Evolutionary conservation across 2,888 invertebrate genomes (phyloP).

Genomic region (Caenorhabditis drosophilae): DNA sequence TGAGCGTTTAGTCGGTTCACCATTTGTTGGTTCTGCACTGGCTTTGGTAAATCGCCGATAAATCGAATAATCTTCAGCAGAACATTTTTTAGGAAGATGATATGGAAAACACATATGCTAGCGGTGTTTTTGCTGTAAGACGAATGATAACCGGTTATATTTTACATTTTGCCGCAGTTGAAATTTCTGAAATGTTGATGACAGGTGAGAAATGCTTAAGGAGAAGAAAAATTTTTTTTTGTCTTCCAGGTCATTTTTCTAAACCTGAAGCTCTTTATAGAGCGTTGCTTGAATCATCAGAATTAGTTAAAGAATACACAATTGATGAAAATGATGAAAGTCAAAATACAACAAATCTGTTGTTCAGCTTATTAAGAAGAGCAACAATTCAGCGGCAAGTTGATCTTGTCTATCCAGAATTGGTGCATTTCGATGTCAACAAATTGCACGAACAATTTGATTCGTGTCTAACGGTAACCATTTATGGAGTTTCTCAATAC

Average conservation of each 20-base stretch:
- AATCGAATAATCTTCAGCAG: not conserved
- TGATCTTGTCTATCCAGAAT: slow-evolving; percentile 21
- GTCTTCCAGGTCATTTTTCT: slow-evolving; percentile 29
- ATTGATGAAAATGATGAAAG: slow-evolving; percentile 7
- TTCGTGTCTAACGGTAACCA: slow-evolving; percentile 42
- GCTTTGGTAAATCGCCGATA: not conserved
- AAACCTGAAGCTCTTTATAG: slow-evolving; percentile 41
- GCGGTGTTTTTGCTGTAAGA: slow-evolving; percentile 33
- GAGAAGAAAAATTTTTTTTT: slow-evolving; percentile 3
- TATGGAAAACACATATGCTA: slow-evolving; percentile 16
- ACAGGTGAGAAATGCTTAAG: slow-evolving; percentile 5
- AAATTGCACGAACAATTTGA: slow-evolving; percentile 48
- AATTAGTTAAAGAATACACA: slow-evolving; percentile 14
- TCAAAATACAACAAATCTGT: slow-evolving; percentile 16
- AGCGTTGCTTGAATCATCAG: slow-evolving; percentile 42
- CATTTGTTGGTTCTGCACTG: slow-evolving; percentile 39
- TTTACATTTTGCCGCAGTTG: slow-evolving; percentile 62
- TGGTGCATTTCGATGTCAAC: slow-evolving; percentile 46
- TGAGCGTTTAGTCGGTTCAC: slow-evolving; percentile 45
- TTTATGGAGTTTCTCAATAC: slow-evolving; percentile 57
- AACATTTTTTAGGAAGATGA: slow-evolving; percentile 14
- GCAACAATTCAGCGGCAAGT: slow-evolving; percentile 14
- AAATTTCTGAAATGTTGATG: slow-evolving; percentile 50
- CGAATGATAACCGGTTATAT: slow-evolving; percentile 60
- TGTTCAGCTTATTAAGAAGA: slow-evolving; percentile 35